Evolutionary conservation across 2,797 vertebrate genomes (phyloP), one percentile per base, ranked within the genome.

Genomic region (Gymnothorax reevesii): DNA sequence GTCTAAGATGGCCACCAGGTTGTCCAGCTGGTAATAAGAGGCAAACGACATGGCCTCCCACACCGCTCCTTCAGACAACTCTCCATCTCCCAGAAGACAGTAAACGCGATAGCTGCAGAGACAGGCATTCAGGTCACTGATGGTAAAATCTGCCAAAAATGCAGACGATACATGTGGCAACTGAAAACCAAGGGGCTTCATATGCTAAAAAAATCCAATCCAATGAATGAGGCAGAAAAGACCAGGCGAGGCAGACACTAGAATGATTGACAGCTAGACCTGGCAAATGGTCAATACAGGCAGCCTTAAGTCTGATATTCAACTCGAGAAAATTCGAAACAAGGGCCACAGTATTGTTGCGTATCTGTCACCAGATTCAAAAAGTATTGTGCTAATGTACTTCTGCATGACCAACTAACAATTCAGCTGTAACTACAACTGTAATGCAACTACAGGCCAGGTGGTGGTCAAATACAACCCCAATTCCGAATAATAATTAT

Each of bases 11-110:
- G 97, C 98, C 88, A 98, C 94, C 0, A 99, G 96, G 93, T 99
- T 99, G 94, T 98, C 97, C 85, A 99, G 96, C 89, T 98, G 97
- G 93, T 99, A 99, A 92, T 97, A 95, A 75, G 97, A 96, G 71
- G 98, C 98, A n/a, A 99, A 99, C 12, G 97, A 96, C 98, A 99
- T 99, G 91, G 98, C 98, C 92, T 99, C 98, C 98, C 98, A 99
- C 84, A 99, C 97, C 0, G 98, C 97, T 9, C 98, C 98, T 93
- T 99, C 98, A 0, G 98, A 98, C 90, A 98, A 91, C 93, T 99
- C 98, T 3, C 98, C 98, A 86, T 99, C 98, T 64, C 98, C 98
- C 90, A 99, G 92, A 92, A 99, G 80, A 90, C 98, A 99, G 90
- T 95, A 99, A 84, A 99, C 97, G 1, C 96, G 96, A 89, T 98